Conservation (phyloP, 2,888 invertebrate species). For the Aquatica leii region DNA sequence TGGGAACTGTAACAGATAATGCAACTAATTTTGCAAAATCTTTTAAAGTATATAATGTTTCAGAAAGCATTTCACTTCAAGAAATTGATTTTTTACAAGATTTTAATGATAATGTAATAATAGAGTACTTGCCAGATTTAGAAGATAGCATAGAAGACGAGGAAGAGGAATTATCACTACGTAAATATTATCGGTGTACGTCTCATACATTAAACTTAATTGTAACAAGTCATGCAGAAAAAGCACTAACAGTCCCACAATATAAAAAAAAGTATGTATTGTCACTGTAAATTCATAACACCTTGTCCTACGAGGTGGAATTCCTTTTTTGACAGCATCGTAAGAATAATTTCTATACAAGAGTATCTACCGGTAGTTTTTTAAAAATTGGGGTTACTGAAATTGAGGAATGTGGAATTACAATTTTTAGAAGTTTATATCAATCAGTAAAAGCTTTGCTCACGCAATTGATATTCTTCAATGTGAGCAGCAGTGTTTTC, state of each 20-base stretch:
- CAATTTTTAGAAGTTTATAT: slow-evolving; percentile 8
- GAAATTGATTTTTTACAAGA: no score
- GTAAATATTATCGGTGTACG: background rate
- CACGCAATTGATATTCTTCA: no score
- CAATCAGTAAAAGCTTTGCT: no score
- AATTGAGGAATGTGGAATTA: no score
- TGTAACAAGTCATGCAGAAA: slow-evolving; percentile 10
- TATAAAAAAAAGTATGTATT: slow-evolving; percentile 14
- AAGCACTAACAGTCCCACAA: background rate
- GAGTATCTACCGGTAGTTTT: background rate
- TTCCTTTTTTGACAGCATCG: no score
- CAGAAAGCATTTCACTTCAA: no score
- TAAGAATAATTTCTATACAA: background rate
- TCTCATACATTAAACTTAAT: no score
- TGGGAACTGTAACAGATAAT: no score
- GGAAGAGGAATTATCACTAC: background rate
- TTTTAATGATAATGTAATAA: background rate
- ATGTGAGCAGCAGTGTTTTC: no score
- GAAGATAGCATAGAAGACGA: background rate
- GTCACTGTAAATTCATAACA: slow-evolving; percentile 1
- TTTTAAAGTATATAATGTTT: no score
- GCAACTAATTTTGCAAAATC: background rate
- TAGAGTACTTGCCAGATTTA: background rate
- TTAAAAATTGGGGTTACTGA: background rate
- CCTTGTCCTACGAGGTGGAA: no score